Percentiles rank a stretch among this genome's conserved stretches.
Evolutionary conservation across 2,113 vertebrate species (phyloP).

Genomic region (Psilopsiagon aurifrons): DNA sequence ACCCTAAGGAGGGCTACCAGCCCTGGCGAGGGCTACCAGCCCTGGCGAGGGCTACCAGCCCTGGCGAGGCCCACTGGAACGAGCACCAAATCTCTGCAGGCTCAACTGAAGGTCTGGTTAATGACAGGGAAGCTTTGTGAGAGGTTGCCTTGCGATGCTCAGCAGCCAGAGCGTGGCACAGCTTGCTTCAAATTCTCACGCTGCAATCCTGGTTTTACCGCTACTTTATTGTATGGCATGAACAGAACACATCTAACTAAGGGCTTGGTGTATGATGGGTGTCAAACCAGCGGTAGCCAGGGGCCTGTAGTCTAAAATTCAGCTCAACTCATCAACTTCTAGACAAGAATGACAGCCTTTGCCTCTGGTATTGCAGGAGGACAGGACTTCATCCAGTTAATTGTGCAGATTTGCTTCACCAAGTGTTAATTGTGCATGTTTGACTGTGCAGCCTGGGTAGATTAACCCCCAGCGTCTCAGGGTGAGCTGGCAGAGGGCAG

Average conservation of each 20-base stretch:
- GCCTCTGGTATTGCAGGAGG: neutral
- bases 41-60: neutral
- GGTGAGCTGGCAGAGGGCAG: neutral
- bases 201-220: neutral
- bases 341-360: neutral
- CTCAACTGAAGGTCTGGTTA: neutral
- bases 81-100: slow-evolving; percentile 16
- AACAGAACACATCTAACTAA: neutral
- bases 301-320: neutral
- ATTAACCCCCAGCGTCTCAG: neutral
- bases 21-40: neutral
- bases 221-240: neutral
- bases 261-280: neutral
- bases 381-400: neutral
- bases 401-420: neutral
- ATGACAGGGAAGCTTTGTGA: neutral
- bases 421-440: neutral
- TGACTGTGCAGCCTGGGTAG: neutral
- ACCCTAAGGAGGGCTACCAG: neutral
- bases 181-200: neutral
- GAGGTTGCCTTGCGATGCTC: neutral
- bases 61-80: neutral
- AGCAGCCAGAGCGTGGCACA: neutral
- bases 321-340: neutral
- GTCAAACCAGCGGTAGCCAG: neutral